Evolutionary conservation across 2,888 invertebrate species (phyloP), one percentile per base, ranked within the genome.

Genomic region (Gisinianus flammeolus): DNA sequence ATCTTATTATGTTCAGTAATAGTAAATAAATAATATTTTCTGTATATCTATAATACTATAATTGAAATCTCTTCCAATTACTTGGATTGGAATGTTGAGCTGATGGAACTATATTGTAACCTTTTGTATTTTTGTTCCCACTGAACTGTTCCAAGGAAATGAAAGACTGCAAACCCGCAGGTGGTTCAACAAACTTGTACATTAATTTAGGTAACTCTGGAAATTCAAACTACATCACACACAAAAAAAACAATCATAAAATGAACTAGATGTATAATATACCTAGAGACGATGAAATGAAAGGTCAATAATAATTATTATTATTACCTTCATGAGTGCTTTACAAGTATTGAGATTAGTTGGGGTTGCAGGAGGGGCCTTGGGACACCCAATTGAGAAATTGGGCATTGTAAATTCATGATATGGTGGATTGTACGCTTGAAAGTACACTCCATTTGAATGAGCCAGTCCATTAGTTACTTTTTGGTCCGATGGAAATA

Each of bases 201-300:
- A 80, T 81, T 22, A 82, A 71, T 72, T 81, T 83, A 16, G 83
- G 82, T 30, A 83, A 75, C 66, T 83, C 82, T 10, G 83, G 83
- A 70, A 83, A 83, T 64, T 82, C 83, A 58, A 83, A 83, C 82
- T 83, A 30, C n/a, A n/a, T n/a, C n/a, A n/a, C n/a, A n/a, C n/a
- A n/a, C n/a, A n/a, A n/a, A n/a, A n/a, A n/a, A n/a, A n/a, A n/a
- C n/a, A n/a, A n/a, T n/a, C n/a, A n/a, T n/a, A n/a, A n/a, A n/a
- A n/a, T n/a, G n/a, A n/a, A n/a, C n/a, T n/a, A n/a, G n/a, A n/a
- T n/a, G n/a, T n/a, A n/a, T n/a, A n/a, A n/a, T n/a, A n/a, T n/a
- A n/a, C n/a, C n/a, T n/a, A n/a, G n/a, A n/a, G n/a, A n/a, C n/a
- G n/a, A n/a, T n/a, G n/a, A n/a, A n/a, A n/a, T n/a, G n/a, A n/a